Base-by-base conservation (phyloP, 1,140 invertebrate species). In the Drosophila kikkawai region DNA sequence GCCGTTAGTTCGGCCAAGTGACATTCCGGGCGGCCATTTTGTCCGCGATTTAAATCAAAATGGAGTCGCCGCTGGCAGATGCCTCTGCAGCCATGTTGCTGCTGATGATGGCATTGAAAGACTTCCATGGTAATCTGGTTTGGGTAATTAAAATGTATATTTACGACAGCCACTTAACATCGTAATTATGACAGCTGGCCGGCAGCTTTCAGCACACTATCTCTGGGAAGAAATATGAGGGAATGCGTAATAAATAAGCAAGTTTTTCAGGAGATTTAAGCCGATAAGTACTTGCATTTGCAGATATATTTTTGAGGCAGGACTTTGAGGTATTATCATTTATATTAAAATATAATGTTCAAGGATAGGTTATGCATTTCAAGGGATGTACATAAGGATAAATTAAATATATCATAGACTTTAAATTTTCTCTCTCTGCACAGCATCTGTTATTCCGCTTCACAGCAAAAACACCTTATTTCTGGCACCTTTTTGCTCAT, bases 111-210 rank as follows among this genome's bases (percentile, higher is more conserved):
- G 48, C 47, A 17, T n/a, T 6, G 26, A 34, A 34, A 17, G 37
- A 1, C 19, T 37, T 22, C 17, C 34, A 13, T 22, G 42, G 4
- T 9, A 22, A 19, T 13, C 56, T 45, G 71, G 22, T 34, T 7
- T 36, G 48, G 61, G 80, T 84, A 84, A 87, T 87, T 87, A 88
- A 88, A 80, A 88, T 78, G 71, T 50, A 84, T 75, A 84, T 88
- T 87, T 84, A 87, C 73, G 84, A 83, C 73, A 73, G 69, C 76
- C 63, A 80, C 84, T 83, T 88, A 88, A 75, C 73, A 71, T 61
- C 57, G 66, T 78, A 80, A 83, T 84, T 78, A 80, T 80, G 71
- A 74, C 71, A 87, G 67, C 63, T 68, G 57, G 15, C 71, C 66
- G 64, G 56, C 42, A 41, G 71, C 32, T 22, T 36, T 51, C 32